Evolutionary conservation across 2,113 vertebrate species (phyloP).

Genomic region (Siphamia tubifer): DNA sequence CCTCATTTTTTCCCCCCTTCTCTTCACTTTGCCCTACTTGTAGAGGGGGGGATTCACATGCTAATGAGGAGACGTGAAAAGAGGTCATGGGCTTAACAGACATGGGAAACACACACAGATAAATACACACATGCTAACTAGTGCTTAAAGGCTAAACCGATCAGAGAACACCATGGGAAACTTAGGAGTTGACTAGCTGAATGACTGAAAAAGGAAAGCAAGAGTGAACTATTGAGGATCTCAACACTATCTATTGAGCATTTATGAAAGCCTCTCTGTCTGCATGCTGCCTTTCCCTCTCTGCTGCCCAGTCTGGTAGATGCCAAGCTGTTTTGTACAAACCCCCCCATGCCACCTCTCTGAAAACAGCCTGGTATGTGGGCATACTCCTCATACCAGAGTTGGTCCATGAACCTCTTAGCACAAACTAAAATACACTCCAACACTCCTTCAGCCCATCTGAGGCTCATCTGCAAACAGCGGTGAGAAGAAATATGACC

Average conservation of each 20-base stretch:
- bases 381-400: constrained; percentile 69
- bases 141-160: constrained; percentile 41
- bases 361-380: constrained; percentile 83
- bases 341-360: constrained; percentile 83
- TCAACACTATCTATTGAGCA: constrained; percentile 63
- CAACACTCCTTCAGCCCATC: background rate
- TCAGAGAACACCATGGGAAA: constrained; percentile 55
- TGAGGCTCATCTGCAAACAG: constrained; percentile 11
- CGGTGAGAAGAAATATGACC: constrained; percentile 51
- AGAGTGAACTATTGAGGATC: constrained; percentile 43
- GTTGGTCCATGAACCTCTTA: constrained; percentile 3
- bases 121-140: constrained; percentile 39
- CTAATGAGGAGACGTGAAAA: constrained; percentile 63
- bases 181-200: constrained; percentile 22
- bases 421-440: constrained; percentile 18
- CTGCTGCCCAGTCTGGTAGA: constrained; percentile 30
- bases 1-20: constrained; percentile 3
- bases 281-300: background rate
- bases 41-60: constrained; percentile 62
- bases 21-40: constrained; percentile 37
- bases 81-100: constrained; percentile 60
- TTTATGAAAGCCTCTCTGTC: constrained; percentile 84
- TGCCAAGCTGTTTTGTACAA: constrained; percentile 82
- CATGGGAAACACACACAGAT: constrained; percentile 43
- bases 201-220: constrained; percentile 24